Base-by-base conservation (phyloP, 2,113 vertebrate species). In the Bungarus multicinctus region DNA sequence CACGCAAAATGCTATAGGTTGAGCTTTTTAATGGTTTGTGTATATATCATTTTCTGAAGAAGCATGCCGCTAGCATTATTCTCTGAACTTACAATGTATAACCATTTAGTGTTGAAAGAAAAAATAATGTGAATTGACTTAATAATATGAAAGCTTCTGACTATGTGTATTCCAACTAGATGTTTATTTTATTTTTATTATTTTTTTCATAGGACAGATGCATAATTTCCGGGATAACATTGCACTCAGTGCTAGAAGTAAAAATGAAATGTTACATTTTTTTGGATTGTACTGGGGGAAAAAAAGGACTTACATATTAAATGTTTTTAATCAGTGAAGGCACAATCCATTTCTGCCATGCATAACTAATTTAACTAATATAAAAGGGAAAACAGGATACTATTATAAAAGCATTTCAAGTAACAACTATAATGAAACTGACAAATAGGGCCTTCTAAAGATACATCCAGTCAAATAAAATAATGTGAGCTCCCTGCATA, bases 41-140 rank as follows among this genome's bases (percentile, higher is more conserved):
- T 94, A 94, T 95, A 96, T 96, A 95, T 89, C 92, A 91, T 96
- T 98, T 97, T 95, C 97, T 96, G 93, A 98, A 97, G 96, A 95
- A 97, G 93, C 94, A 93, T 95, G 89, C 86, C 96, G 93, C 95
- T 91, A 95, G 95, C 95, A 95, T 94, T 90, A 93, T 96, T 96
- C 97, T 97, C 94, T 91, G 89, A 81, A 95, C 96, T 96, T 97
- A 97, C 93, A 69, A 90, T 96, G 95, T 95, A 93, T 95, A 95
- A 94, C 93, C 94, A 95, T 94, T 50, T 45, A 95, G 95, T 92
- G 92, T 88, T 93, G 94, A 94, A 95, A 39, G 96, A 96, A 96
- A 69, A 96, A 97, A 95, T 93, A 96, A 93, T 95, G 94, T 94
- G 94, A 96, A 95, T 96, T 96, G 93, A 93, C 95, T 96, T 95